Conservation (phyloP, 2,113 vertebrate species). For the Mystacornis crossleyi region DNA sequence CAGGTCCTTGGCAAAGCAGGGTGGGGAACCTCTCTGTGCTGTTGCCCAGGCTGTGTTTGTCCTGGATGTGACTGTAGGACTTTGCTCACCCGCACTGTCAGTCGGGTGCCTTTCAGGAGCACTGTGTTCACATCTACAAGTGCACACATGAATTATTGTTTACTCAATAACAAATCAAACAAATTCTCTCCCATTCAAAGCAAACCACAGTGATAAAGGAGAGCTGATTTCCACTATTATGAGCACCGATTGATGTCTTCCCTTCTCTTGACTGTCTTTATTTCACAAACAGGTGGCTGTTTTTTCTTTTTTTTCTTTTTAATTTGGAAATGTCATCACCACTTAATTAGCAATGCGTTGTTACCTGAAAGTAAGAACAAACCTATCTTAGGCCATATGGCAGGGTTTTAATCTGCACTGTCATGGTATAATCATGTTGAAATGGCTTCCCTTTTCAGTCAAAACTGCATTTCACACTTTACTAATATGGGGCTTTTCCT, state of each 20-base stretch:
- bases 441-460: conserved; percentile 77
- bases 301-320: not conserved
- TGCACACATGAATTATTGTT: not conserved
- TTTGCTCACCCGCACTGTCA: not conserved
- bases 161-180: conserved; percentile 57
- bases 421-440: conserved; percentile 74
- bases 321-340: conserved; percentile 69
- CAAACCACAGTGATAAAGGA: conserved; percentile 15
- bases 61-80: not conserved
- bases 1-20: not conserved
- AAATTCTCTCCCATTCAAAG: conserved; percentile 51
- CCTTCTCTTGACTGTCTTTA: conserved; percentile 48
- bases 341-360: conserved; percentile 72
- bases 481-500: conserved; percentile 70
- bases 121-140: not conserved
- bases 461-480: conserved; percentile 82
- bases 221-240: conserved; percentile 10
- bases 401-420: conserved; percentile 72
- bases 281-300: conserved; percentile 71
- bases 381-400: conserved; percentile 73
- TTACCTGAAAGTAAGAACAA: conserved; percentile 72
- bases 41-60: not conserved
- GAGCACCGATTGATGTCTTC: not conserved
- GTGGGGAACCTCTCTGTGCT: not conserved
- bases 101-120: not conserved